Evolutionary conservation across 2,113 vertebrate species (phyloP), one percentile per base, ranked within the genome.

Genomic region (Cichladusa arquata): DNA sequence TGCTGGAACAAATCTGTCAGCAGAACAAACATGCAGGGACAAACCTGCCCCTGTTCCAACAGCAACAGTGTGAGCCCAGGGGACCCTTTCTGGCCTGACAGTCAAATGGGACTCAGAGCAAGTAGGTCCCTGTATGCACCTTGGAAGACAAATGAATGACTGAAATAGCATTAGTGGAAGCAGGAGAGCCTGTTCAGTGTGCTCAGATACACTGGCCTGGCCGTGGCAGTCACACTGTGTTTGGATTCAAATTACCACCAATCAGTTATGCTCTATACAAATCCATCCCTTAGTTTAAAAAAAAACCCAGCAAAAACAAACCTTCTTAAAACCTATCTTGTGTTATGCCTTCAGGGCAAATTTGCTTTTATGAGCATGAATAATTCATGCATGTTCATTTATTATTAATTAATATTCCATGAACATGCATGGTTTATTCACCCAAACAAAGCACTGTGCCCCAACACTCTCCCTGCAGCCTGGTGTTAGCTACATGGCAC

Each of bases 381-480:
- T 97, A 97, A 97, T 97, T 95, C 96, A 97, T 91, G 62, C 61
- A 8, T 86, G 94, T 72, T 96, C 96, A 96, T 97, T 95, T 94
- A 97, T 97, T 97, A 97, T 97, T 97, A 97, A 97, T 97, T 96
- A 96, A 97, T 96, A 97, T 97, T 95, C 95, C 91, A 93, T 88
- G 97, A 97, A 97, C 96, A 95, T 96, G 96, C 96, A 94, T 95
- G 96, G 96, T 97, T 97, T 96, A 93, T 91, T 95, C 96, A 92
- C 93, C 92, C 93, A 97, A 95, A 96, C 94, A 93, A 97, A 97
- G 95, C 94, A 73, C 69, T 19, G 12, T 44, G 33, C 65, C 81
- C 78, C 10, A 2, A 12, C 22, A 1, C 72, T 69, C 77, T 92
- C 78, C 62, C 72, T 78, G 64, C 58, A 90, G 76, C 58, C 51